Evolutionary conservation across 2,888 invertebrate genomes (phyloP).

Genomic region (Glaucopsyche alexis): DNA sequence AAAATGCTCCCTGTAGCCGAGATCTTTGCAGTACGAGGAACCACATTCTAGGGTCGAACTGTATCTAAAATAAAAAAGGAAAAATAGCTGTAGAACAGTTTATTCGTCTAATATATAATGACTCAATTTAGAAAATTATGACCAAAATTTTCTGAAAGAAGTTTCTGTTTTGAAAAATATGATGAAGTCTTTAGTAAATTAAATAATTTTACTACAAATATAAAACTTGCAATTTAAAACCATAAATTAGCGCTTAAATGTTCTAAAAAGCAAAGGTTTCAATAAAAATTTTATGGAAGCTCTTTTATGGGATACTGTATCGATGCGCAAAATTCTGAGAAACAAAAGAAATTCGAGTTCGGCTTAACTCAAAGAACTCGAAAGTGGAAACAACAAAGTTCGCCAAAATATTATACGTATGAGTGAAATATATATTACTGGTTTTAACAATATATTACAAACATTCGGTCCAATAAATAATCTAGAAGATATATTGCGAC

Average conservation of each 20-base stretch:
- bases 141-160: neutral
- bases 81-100: neutral
- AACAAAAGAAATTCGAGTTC: neutral
- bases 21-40: conserved; percentile 90
- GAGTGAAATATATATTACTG: neutral
- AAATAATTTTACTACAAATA: neutral
- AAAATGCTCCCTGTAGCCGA: conserved; percentile 96
- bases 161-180: neutral
- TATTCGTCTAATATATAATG: neutral
- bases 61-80: conserved; percentile 66
- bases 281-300: conserved; percentile 6
- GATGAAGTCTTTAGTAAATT: neutral
- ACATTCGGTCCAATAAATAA: neutral
- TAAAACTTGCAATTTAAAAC: conserved; percentile 3
- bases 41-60: conserved; percentile 91
- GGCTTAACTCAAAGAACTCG: neutral
- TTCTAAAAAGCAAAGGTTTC: conserved; percentile 1
- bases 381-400: conserved; percentile 7
- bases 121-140: neutral
- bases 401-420: neutral
- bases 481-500: neutral
- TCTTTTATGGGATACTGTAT: neutral
- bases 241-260: neutral
- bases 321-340: conserved; percentile 16
- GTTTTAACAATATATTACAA: neutral